Conservation (phyloP, 2,113 vertebrate genomes). For the Leiothrix lutea region DNA sequence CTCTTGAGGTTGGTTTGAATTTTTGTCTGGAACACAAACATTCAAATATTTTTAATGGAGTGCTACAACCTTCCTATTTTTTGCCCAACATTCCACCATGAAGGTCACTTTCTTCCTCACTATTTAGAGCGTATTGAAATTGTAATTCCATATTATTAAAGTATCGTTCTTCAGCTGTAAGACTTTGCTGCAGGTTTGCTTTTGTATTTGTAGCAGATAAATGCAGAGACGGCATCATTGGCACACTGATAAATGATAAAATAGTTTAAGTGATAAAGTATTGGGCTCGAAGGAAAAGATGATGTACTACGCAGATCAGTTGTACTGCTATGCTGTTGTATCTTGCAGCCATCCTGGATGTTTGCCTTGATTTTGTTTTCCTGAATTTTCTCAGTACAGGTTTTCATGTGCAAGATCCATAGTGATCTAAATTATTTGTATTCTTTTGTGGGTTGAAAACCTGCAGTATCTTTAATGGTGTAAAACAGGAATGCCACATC, state of each 20-base stretch:
- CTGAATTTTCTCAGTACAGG: background rate
- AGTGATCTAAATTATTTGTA: background rate
- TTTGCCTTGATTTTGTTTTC: background rate
- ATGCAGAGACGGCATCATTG: background rate
- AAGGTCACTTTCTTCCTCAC: background rate
- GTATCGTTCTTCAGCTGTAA: background rate
- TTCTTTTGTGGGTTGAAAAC: background rate
- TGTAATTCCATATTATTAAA: background rate
- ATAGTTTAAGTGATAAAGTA: background rate
- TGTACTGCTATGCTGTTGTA: background rate
- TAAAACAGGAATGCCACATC: background rate
- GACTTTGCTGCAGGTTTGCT: background rate
- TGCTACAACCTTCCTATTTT: background rate
- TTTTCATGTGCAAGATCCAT: background rate
- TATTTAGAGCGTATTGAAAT: background rate
- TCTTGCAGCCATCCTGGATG: background rate
- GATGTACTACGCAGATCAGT: background rate
- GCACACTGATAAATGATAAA: background rate
- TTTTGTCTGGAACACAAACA: background rate
- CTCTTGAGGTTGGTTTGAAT: background rate
- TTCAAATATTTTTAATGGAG: background rate
- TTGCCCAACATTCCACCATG: background rate
- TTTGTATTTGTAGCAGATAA: background rate
- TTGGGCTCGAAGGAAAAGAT: background rate
- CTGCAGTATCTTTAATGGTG: background rate